phyloP scores from a whole-genome alignment of 2,888 invertebrate species.

The Pegoplata infirma region DNA sequence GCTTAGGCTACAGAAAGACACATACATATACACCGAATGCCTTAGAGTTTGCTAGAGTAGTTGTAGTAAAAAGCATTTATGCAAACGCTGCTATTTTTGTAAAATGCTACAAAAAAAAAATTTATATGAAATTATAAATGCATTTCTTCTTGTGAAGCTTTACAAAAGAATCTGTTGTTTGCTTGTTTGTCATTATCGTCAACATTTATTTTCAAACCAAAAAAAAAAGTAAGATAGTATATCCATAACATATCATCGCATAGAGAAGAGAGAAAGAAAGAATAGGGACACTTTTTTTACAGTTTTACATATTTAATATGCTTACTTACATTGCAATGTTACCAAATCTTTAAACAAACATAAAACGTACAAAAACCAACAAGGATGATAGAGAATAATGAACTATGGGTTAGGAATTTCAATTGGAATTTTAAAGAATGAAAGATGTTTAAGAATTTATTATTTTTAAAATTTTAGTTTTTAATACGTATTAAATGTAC shows the following conservation, averaged over 20 bases:
- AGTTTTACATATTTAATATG: constrained; percentile 26
- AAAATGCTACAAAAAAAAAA: constrained; percentile 63
- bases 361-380: neutral
- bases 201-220: constrained; percentile 51
- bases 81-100: constrained; percentile 71
- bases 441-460: too few species aligned
- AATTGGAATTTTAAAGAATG: neutral
- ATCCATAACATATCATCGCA: constrained; percentile 39
- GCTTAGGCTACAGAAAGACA: constrained; percentile 27
- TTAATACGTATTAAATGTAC: too few species aligned
- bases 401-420: neutral
- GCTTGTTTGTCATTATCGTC: constrained; percentile 64
- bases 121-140: constrained; percentile 40
- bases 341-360: constrained; percentile 2
- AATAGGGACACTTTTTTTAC: neutral
- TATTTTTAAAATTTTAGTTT: too few species aligned
- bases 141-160: constrained; percentile 3
- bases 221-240: constrained; percentile 34
- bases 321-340: constrained; percentile 4
- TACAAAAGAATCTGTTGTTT: constrained; percentile 56
- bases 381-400: neutral
- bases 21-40: neutral
- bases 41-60: constrained; percentile 14
- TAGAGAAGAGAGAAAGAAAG: neutral
- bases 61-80: constrained; percentile 65